phyloP scores from a whole-genome alignment of 2,113 vertebrate species.

The Polypterus senegalus region DNA sequence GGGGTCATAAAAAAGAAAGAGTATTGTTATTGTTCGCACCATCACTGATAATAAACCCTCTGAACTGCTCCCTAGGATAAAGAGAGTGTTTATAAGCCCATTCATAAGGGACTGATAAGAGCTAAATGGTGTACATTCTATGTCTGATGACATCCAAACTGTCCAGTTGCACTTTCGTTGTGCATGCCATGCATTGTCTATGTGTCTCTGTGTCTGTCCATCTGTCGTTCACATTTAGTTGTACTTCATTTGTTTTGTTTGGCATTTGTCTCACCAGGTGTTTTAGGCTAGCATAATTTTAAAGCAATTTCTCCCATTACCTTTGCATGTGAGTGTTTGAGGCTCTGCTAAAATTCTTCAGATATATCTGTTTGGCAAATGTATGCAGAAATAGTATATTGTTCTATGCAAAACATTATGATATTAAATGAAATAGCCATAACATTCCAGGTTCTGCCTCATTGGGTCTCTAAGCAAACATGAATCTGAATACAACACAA shows the following conservation, averaged over 20 bases:
- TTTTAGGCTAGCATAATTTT: conserved; percentile 15
- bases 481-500: conserved; percentile 99
- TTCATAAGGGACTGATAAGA: too few relatives aligned
- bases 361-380: conserved; percentile 36
- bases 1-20: too few relatives aligned
- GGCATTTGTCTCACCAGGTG: conserved; percentile 22
- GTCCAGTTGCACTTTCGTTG: conserved; percentile 20
- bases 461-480: conserved; percentile 99
- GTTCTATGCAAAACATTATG: conserved; percentile 66
- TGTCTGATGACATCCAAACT: too few relatives aligned
- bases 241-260: conserved; percentile 26
- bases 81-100: too few relatives aligned
- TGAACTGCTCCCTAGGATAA: too few relatives aligned
- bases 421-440: conserved; percentile 92
- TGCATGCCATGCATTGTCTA: conserved; percentile 48
- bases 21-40: too few relatives aligned
- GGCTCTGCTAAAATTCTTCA: conserved; percentile 19
- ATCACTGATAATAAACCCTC: too few relatives aligned
- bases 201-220: conserved; percentile 15
- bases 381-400: conserved; percentile 34
- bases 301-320: conserved; percentile 17
- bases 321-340: conserved; percentile 50
- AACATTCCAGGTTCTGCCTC: conserved; percentile 99
- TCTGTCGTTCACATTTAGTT: too few relatives aligned
- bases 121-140: too few relatives aligned